phyloP scores from a whole-genome alignment of 2,888 invertebrate genomes.

The Cylindroiulus punctatus region DNA sequence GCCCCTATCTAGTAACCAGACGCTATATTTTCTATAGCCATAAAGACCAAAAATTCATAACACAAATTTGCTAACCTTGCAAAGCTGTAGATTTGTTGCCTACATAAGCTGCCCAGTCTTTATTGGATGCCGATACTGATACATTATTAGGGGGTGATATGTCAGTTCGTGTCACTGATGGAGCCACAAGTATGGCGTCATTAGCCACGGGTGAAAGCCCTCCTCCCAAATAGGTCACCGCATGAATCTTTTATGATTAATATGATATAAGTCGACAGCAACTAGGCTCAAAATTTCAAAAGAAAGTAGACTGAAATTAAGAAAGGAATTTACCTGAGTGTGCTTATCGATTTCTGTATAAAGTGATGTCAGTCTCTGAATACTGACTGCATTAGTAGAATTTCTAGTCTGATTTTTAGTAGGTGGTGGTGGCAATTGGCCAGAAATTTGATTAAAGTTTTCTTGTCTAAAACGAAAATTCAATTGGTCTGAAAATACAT shows the following conservation, averaged over 20 bases:
- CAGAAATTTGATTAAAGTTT: conserved; percentile 59
- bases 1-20: too few relatives aligned
- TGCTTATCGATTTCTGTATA: conserved; percentile 47
- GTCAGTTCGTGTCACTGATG: conserved; percentile 17
- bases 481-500: background rate
- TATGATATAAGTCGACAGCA: background rate
- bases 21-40: too few relatives aligned
- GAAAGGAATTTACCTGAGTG: conserved; percentile 1
- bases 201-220: background rate
- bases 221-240: conserved; percentile 8
- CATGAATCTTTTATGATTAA: conserved; percentile 30
- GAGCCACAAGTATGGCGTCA: conserved; percentile 4
- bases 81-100: conserved; percentile 36
- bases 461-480: conserved; percentile 47
- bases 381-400: background rate
- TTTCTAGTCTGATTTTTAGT: conserved; percentile 62
- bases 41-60: background rate
- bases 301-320: background rate
- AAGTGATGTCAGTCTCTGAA: conserved; percentile 3
- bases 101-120: conserved; percentile 57
- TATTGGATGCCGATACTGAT: conserved; percentile 30
- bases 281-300: conserved; percentile 25
- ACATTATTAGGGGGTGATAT: conserved; percentile 46
- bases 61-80: conserved; percentile 29
- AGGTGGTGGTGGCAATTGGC: conserved; percentile 65